These are phyloP conservation scores for Semibalanus balanoides DNA, from an alignment of 1,140 invertebrate species.

Conservation along the genomic window DNA sequence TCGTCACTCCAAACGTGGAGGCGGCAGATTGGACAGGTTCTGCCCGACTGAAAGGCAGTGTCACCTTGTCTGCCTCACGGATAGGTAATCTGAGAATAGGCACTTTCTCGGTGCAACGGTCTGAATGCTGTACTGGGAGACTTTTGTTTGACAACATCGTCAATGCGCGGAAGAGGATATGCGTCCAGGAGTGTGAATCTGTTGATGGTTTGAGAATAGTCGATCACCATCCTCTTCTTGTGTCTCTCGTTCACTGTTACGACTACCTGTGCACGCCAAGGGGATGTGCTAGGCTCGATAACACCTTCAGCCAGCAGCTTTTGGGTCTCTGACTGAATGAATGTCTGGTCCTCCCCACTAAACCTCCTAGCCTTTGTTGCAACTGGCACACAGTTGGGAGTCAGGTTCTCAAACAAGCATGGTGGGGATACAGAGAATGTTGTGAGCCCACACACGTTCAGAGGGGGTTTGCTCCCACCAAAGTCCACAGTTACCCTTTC, in stretches of 20 bases:
- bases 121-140: no score
- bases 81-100: constrained; percentile 7
- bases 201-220: constrained; percentile 12
- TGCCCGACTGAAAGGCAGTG: constrained; percentile 9
- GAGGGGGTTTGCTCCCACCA: no score
- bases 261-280: constrained; percentile 9
- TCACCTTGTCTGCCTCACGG: not conserved
- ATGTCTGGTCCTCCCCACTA: not conserved
- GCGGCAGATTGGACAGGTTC: not conserved
- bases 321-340: not conserved
- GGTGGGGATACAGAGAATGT: not conserved
- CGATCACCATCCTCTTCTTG: constrained; percentile 8
- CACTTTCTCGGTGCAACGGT: constrained; percentile 3
- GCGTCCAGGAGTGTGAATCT: constrained; percentile 7
- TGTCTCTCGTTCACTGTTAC: not conserved
- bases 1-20: constrained; percentile 11
- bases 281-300: constrained; percentile 10
- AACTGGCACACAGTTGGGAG: not conserved
- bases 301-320: constrained; percentile 2
- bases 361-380: not conserved
- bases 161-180: constrained; percentile 6
- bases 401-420: not conserved
- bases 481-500: no score
- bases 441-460: not conserved
- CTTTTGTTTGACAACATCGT: not conserved